Evolutionary conservation across 2,797 vertebrate genomes (phyloP), one percentile per base, ranked within the genome.

Genomic region (Euthynnus affinis): DNA sequence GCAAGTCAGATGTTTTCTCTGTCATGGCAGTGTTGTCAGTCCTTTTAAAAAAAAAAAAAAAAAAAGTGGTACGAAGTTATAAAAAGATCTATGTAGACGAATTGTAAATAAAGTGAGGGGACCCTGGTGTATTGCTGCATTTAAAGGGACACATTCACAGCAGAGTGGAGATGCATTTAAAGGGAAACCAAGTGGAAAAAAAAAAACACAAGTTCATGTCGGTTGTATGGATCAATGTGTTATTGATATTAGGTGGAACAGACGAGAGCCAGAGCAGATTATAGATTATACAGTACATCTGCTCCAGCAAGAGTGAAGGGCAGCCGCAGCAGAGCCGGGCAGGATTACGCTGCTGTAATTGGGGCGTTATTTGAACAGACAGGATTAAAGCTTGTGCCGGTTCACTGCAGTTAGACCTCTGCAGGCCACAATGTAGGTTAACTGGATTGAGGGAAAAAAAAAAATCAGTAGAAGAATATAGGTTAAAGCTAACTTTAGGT

Each of bases 301-400:
- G 85, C 76, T 80, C 6, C 78, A 27, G 42, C 51, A 64, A 22
- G 71, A 52, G 67, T 61, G 79, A 78, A 32, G 77, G 37, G 49
- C 44, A 3, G 62, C 0, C 6, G 71, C 64, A 46, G 32, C 63
- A 66, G 67, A 71, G 61, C 4, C 9, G 27, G 52, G 23, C 56
- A n/a, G 89, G 90, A 93, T 93, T 93, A 91, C 71, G 61, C 75
- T 42, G 68, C 59, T 73, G 76, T 85, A 86, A 88, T 53, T 81
- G 87, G 85, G 82, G 71, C 82, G 1, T 88, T 79, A 71, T 86
- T 83, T 68, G 75, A 83, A 72, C 29, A 76, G 65, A 59, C 0
- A 18, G 87, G 89, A 90, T 92, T 93, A 92, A 77, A 76, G 59
- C 78, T 69, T 2, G 74, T 72, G 81, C 77, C 67, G 20, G 13